A percentile compares a stretch with the other conserved stretches of the same genome.
Evolutionary conservation across 2,113 vertebrate genomes (phyloP).

Genomic region (Thamnophis sirtalis): DNA sequence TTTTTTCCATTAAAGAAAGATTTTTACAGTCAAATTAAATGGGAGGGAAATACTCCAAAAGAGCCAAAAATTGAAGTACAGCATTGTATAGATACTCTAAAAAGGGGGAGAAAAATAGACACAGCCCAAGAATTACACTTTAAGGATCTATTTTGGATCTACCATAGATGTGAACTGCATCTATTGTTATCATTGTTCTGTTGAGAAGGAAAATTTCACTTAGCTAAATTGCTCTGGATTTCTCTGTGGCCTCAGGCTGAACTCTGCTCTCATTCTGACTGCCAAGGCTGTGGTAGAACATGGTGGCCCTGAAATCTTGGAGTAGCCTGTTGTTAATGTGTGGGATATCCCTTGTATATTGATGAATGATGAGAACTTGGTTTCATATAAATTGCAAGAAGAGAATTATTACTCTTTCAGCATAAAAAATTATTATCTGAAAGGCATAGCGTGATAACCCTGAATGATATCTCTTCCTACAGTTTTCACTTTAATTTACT

Average conservation of each 20-base stretch:
- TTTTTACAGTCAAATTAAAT: neutral
- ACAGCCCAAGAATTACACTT: too few species aligned
- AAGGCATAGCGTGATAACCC: neutral
- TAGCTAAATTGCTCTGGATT: neutral
- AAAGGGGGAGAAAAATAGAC: neutral
- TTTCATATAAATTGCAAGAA: conserved; percentile 15
- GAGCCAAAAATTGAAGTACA: neutral
- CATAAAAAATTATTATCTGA: conserved; percentile 13
- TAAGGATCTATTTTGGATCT: neutral
- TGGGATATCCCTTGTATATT: neutral
- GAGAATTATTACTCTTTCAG: neutral
- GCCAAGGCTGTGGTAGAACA: neutral
- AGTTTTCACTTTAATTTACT: conserved; percentile 23
- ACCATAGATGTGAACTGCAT: neutral
- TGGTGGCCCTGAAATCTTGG: neutral
- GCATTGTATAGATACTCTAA: neutral
- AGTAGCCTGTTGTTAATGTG: neutral
- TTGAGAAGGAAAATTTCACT: neutral
- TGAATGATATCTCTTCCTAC: neutral
- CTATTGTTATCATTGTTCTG: neutral
- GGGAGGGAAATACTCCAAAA: neutral
- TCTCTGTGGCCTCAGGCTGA: neutral
- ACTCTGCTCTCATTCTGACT: neutral
- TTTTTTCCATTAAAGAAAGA: neutral
- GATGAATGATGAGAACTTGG: neutral